Conservation (phyloP, 2,113 vertebrate genomes). For the Eclectus roratus region DNA sequence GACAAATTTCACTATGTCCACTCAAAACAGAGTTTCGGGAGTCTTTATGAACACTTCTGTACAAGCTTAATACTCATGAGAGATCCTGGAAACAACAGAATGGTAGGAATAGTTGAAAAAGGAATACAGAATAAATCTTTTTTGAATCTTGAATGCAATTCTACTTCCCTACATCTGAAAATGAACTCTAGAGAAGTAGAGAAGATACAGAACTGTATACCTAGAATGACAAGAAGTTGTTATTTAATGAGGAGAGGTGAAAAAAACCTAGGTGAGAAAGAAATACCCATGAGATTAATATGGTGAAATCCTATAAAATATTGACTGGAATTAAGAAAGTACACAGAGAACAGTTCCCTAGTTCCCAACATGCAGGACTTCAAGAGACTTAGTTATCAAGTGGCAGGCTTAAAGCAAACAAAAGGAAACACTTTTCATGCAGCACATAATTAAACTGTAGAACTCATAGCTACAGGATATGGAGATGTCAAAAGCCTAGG, state of each 20-base stretch:
- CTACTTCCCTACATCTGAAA: neutral
- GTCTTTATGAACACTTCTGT: neutral
- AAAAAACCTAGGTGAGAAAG: neutral
- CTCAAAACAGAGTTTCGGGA: neutral
- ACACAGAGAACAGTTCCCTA: neutral
- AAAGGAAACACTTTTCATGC: constrained; percentile 41
- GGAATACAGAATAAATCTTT: neutral
- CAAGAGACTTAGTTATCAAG: neutral
- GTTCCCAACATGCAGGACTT: neutral
- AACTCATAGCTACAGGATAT: neutral
- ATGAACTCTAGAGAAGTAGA: neutral
- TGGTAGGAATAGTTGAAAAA: neutral
- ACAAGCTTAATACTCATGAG: neutral
- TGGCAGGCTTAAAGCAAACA: constrained; percentile 25
- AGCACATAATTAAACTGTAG: constrained; percentile 18
- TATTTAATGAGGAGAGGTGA: neutral
- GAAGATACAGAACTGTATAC: neutral
- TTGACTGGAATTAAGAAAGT: neutral
- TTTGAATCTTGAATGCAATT: neutral
- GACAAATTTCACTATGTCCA: neutral
- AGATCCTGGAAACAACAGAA: neutral
- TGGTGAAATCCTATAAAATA: neutral
- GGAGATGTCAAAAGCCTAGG: constrained; percentile 25
- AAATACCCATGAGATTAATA: neutral
- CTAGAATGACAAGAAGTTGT: neutral